These are phyloP conservation scores for Xiphophorus hellerii DNA, from an alignment of 2,113 vertebrate species.

Conservation along the genomic window DNA sequence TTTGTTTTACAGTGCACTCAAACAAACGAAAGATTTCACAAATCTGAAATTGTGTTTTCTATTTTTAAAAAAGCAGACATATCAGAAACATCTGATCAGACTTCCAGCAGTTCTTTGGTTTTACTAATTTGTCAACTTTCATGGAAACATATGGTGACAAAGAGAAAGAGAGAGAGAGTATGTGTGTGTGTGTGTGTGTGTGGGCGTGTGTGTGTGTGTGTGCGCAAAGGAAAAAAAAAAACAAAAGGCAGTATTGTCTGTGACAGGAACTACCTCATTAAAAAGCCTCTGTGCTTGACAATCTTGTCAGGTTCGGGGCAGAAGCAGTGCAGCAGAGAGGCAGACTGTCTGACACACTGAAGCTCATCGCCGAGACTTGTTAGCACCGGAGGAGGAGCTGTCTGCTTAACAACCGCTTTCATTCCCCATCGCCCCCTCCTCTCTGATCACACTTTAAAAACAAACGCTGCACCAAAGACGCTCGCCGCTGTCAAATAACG, in stretches of 20 bases:
- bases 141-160: not conserved
- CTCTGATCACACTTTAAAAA: slow-evolving; percentile 17
- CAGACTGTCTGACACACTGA: slow-evolving; percentile 10
- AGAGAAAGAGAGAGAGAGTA: not conserved
- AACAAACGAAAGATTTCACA: no score
- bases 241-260: slow-evolving; percentile 8
- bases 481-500: not conserved
- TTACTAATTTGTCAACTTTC: not conserved
- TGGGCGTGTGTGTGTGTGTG: not conserved
- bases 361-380: slow-evolving; percentile 18
- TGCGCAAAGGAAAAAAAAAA: slow-evolving; percentile 5
- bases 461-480: not conserved
- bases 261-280: slow-evolving; percentile 46
- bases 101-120: slow-evolving; percentile 13
- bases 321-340: slow-evolving; percentile 10
- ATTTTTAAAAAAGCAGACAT: no score
- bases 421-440: not conserved
- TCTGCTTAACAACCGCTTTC: slow-evolving; percentile 24
- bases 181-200: not conserved
- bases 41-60: no score
- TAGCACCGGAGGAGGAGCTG: slow-evolving; percentile 24
- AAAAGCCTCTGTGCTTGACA: slow-evolving; percentile 15
- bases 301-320: slow-evolving; percentile 29
- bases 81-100: slow-evolving; percentile 14
- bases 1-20: no score